Base-by-base conservation (phyloP, 2,888 invertebrate species). In the Rotaria sp. region DNA sequence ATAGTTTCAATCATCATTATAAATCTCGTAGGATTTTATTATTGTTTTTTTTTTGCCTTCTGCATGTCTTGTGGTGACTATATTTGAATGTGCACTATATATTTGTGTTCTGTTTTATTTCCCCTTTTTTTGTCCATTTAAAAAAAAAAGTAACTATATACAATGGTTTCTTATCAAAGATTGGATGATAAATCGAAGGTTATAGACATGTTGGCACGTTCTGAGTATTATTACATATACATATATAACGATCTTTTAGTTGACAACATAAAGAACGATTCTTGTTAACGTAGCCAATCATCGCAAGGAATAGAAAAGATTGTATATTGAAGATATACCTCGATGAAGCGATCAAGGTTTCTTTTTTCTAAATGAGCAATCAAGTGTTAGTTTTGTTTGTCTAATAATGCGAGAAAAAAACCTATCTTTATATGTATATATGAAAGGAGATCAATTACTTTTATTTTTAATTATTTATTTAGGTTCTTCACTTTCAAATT, bases 251-350 rank as follows among this genome's bases (percentile, higher is more conserved):
- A 67, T 67, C 67, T 67, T n/a, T 67, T 18, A 35, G 67, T 67
- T 67, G 67, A 67, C 67, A 67, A 67, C 35, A 35, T 30, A 67
- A 35, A 67, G 67, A 67, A 67, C 35, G 35, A 67, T 67, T 35
- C 67, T 67, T 67, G 67, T 67, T 67, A 67, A 67, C 67, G 30
- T 67, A 35, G 67, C 67, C 67, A 67, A 67, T 67, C 67, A 67
- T 67, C 67, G 21, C 15, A 18, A 67, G 21, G 35, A 67, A 67
- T 21, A 67, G 35, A 67, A 21, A 67, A 18, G 35, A 35, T 30
- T 67, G 67, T 38, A 67, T 67, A 21, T 67, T 15, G 67, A 67
- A 35, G 15, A 67, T 67, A 38, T 67, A 67, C 30, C 67, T 67
- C 67, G 67, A 67, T 67, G 67, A 67, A 67, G 67, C 67, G 67